Evolutionary conservation across 1,140 invertebrate species (phyloP), one percentile per base, ranked within the genome.

Genomic region (Euwallacea fornicatus): DNA sequence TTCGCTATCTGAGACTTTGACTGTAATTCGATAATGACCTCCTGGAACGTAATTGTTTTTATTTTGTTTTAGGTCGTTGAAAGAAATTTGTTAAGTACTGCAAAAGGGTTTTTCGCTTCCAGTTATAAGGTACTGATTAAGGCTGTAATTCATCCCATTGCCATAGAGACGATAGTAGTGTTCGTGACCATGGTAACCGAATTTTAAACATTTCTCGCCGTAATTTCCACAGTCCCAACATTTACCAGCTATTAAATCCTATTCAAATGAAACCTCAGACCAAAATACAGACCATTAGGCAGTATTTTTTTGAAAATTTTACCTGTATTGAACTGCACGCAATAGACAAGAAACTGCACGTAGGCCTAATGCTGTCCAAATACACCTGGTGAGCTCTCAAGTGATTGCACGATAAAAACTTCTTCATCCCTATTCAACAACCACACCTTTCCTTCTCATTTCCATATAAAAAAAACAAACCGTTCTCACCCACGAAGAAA

Each of bases 361-460:
- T 78, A 0, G 87, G 86, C 11, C 89, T 89, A 58, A 97, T 90
- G 66, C 92, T 95, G 80, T 97, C 94, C 0, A 88, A 91, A 78
- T 95, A 97, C 76, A 90, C 91, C 74, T 94, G 89, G 76, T 94
- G 89, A 71, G 92, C 92, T 50, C 93, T 83, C 33, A 94, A 87
- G 78, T 96, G 94, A 79, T 94, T 93, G 79, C 94, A 96, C 11
- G 91, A 88, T 0, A 96, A 82, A 77, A 90, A 93, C 73, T 90
- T 86, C 66, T 90, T 87, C 33, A 95, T 84, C 42, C 90, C 90
- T 84, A 78, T 4, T 33, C 21, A 33, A 33, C 4, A 33, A 33
- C 21, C 21, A 33, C 21, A 33, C 1, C 21, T 4, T 33, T 33
- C 4, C 4, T 33, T 33, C 21, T 33, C 21, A 33, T 33, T 33